Evolutionary conservation across 2,888 invertebrate species (phyloP), one percentile per base, ranked within the genome.

Genomic region (Athalia rosae): DNA sequence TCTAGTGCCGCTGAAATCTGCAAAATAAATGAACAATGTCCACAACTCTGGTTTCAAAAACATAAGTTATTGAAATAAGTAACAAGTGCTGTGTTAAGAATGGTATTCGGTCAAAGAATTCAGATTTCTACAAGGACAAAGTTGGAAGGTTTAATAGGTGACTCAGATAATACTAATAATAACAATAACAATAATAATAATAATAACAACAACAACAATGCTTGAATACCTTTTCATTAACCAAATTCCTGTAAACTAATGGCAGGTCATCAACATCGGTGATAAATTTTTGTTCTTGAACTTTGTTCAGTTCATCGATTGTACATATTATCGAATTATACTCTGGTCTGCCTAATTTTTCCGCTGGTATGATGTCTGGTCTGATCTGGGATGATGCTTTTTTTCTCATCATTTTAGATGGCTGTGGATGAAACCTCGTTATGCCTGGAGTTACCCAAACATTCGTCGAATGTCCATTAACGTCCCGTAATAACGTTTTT

Each of bases 271-370:
- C 83, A 8, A 85, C 41, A 76, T 87, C 82, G 41, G 67, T 80
- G 2, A 84, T 69, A 67, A 84, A 66, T 69, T 84, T 85, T 69
- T 86, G 85, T 11, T 84, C 81, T 43, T 85, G 79, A 11, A 83
- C 77, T 64, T 86, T 79, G 4, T 84, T 83, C 47, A 89, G 78
- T 80, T 85, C 84, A 69, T 83, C 84, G 15, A 89, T 85, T 3
- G 86, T 87, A 59, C 81, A 81, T 59, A 84, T 79, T 45, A 87
- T 87, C 1, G 89, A 88, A 82, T 89, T 89, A 48, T 87, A 88
- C 77, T 88, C 85, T 3, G 89, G 89, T 9, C 82, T 81, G 4
- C 78, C 73, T 4, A 88, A 81, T 78, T 80, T 82, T 50, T 85
- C 79, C 7, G 79, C 79, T 13, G 79, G 77, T 43, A 76, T 74